These are phyloP conservation scores for Agriotes lineatus DNA, from an alignment of 2,888 invertebrate species.

Conservation along the genomic window DNA sequence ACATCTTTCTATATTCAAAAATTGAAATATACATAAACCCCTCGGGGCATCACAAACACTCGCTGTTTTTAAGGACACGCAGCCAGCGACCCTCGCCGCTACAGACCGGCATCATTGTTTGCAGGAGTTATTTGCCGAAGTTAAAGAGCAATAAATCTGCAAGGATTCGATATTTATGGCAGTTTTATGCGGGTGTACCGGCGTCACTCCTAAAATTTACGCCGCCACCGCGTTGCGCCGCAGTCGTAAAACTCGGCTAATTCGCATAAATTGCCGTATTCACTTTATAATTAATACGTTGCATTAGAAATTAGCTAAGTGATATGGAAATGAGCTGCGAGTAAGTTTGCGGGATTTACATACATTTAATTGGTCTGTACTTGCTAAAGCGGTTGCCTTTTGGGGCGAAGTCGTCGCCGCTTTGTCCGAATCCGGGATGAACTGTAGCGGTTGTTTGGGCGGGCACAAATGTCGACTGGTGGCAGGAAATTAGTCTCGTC, in stretches of 20 bases:
- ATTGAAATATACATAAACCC: no score
- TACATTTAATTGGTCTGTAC: constrained; percentile 26
- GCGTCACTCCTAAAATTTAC: constrained; percentile 26
- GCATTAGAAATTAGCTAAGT: constrained; percentile 35
- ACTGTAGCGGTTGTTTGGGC: no score
- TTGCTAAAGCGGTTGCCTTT: constrained; percentile 14
- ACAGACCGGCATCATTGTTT: constrained; percentile 8
- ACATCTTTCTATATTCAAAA: no score
- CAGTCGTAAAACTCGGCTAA: constrained; percentile 29
- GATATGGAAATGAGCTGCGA: constrained; percentile 33
- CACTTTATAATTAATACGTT: constrained; percentile 26
- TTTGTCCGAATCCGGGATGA: not conserved
- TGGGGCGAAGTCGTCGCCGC: not conserved
- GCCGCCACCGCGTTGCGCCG: constrained; percentile 1
- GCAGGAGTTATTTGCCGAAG: constrained; percentile 18
- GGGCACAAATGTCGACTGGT: no score
- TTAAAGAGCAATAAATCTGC: constrained; percentile 29
- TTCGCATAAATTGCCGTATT: constrained; percentile 20
- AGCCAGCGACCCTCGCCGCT: no score
- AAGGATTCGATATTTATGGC: constrained; percentile 24
- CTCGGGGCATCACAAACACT: no score
- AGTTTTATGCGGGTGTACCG: constrained; percentile 22
- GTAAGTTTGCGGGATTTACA: constrained; percentile 30
- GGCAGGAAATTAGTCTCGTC: no score
- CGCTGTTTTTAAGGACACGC: no score